Percentiles rank a stretch among this genome's conserved stretches.
Conservation (phyloP, 2,113 vertebrate genomes). For the Okapia johnstoni region DNA sequence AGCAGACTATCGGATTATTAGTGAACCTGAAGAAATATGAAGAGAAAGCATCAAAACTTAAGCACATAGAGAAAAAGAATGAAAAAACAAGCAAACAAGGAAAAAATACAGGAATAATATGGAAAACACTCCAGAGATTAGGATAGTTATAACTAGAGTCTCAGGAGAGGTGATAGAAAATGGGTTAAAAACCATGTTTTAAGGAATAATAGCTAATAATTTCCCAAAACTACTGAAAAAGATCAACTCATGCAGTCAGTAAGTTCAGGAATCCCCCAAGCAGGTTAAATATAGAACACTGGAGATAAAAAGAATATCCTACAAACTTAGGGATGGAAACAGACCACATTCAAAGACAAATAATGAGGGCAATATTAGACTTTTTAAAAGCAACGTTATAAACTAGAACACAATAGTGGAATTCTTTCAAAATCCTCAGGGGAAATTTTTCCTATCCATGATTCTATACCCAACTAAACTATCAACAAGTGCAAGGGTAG, state of each 20-base stretch:
- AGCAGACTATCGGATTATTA: not conserved
- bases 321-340: not conserved
- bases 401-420: not conserved
- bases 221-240: constrained; percentile 16
- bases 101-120: not conserved
- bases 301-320: not conserved
- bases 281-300: not conserved
- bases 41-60: not conserved
- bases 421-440: not conserved
- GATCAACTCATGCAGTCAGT: not conserved
- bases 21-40: not conserved
- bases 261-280: not conserved
- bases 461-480: constrained; percentile 35
- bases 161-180: not conserved
- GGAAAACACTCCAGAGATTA: not conserved
- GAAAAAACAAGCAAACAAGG: not conserved
- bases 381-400: not conserved
- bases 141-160: not conserved
- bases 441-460: not conserved
- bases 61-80: not conserved
- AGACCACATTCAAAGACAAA: not conserved
- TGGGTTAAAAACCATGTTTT: not conserved
- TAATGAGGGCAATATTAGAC: not conserved
- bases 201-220: not conserved
- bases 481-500: not conserved